Conservation (phyloP, 92 coral and sea anemone genomes). For the Nematostella vectensis region DNA sequence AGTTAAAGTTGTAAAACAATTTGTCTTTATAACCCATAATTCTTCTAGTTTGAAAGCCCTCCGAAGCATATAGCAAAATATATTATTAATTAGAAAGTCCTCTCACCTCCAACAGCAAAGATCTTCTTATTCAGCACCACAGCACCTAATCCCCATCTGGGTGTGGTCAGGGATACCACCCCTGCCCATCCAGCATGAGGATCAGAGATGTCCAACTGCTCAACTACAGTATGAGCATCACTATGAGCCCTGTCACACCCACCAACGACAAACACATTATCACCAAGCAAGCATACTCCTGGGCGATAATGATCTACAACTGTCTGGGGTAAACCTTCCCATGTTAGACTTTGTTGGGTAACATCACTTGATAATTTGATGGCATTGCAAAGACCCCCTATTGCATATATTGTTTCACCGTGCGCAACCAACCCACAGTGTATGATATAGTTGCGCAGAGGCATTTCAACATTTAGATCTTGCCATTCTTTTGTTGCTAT, state of each 20-base stretch:
- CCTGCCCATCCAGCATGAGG: conserved; percentile 18
- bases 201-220: conserved; percentile 10
- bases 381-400: conserved; percentile 37
- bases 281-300: conserved; percentile 31
- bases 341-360: neutral
- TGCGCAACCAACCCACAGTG: conserved; percentile 16
- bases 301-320: conserved; percentile 33
- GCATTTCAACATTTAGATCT: conserved; percentile 8
- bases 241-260: conserved; percentile 42
- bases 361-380: neutral
- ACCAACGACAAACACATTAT: conserved; percentile 34
- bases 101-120: conserved; percentile 61
- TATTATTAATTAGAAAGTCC: too few relatives aligned
- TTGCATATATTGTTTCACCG: conserved; percentile 20
- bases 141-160: conserved; percentile 46
- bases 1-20: too few relatives aligned
- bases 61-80: too few relatives aligned
- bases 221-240: conserved; percentile 22
- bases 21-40: too few relatives aligned
- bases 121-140: conserved; percentile 20
- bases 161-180: conserved; percentile 20
- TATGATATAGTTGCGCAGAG: neutral
- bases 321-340: neutral
- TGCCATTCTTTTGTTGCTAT: conserved; percentile 18
- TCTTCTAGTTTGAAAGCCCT: too few relatives aligned